Evolutionary conservation across 2,113 vertebrate genomes (phyloP).

Genomic region (Siniperca chuatsi): DNA sequence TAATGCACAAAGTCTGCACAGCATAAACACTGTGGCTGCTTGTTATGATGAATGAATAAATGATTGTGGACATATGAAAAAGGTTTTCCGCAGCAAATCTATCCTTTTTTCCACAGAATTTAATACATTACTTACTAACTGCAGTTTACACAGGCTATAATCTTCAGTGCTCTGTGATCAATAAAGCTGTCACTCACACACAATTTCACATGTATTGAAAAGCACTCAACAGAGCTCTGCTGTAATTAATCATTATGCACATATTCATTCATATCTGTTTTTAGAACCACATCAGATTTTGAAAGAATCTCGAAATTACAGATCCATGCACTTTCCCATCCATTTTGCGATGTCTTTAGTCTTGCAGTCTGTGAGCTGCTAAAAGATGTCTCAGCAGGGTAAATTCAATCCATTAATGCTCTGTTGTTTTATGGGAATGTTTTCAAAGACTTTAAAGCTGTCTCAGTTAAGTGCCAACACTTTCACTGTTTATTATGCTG

Average conservation of each 20-base stretch:
- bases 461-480: conserved; percentile 70
- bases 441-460: conserved; percentile 57
- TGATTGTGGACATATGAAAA: conserved; percentile 42
- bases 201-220: conserved; percentile 68
- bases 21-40: conserved; percentile 12
- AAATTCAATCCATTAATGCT: conserved; percentile 73
- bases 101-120: conserved; percentile 23
- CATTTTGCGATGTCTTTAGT: conserved; percentile 53
- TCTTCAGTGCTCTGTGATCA: conserved; percentile 47
- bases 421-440: conserved; percentile 68
- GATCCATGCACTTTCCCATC: conserved; percentile 50
- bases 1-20: conserved; percentile 20
- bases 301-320: conserved; percentile 44
- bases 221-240: conserved; percentile 69
- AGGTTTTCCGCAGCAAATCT: conserved; percentile 5
- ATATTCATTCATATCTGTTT: conserved; percentile 55
- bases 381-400: conserved; percentile 60
- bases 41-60: conserved; percentile 64
- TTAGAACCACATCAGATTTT: conserved; percentile 25
- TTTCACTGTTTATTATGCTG: conserved; percentile 53
- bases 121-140: conserved; percentile 21
- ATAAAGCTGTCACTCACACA: conserved; percentile 66
- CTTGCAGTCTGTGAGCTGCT: conserved; percentile 26
- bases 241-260: conserved; percentile 66
- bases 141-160: conserved; percentile 32